Percentiles rank a stretch among this genome's conserved stretches.
Conservation (phyloP, 1,140 invertebrate genomes). For the Pseudobourletiella spinata region DNA sequence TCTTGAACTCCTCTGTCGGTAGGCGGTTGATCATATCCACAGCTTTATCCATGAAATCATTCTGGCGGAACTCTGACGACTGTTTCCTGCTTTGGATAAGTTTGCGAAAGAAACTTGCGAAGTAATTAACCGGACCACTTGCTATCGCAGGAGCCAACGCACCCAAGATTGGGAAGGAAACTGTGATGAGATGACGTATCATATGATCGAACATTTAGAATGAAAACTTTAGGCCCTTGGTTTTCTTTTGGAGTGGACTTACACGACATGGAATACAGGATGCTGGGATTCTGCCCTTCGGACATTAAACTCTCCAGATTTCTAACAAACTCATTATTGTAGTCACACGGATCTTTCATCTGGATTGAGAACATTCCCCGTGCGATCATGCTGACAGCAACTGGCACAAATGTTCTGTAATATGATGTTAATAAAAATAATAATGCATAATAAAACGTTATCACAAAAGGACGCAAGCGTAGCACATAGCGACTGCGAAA, state of each 20-base stretch:
- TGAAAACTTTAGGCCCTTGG: too few relatives aligned
- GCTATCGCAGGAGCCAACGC: neutral
- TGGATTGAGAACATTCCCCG: neutral
- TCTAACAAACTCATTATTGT: neutral
- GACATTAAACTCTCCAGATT: neutral
- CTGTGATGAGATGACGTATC: too few relatives aligned
- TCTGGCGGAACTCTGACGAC: neutral
- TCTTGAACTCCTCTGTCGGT: constrained; percentile 12
- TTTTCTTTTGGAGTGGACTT: too few relatives aligned
- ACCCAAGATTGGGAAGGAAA: neutral
- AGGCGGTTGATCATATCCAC: constrained; percentile 8
- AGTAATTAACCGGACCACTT: neutral
- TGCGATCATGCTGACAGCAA: neutral
- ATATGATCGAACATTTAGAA: too few relatives aligned
- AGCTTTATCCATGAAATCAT: constrained; percentile 20
- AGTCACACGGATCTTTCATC: neutral
- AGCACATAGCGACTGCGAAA: too few relatives aligned
- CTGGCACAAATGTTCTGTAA: neutral
- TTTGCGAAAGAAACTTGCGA: neutral
- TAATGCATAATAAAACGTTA: neutral
- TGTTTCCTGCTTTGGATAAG: neutral
- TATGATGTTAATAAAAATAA: too few relatives aligned
- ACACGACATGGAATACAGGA: neutral
- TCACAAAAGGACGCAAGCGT: neutral
- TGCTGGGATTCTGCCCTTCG: neutral